Conservation (phyloP, 2,113 vertebrate species). For the Cacatua alba region DNA sequence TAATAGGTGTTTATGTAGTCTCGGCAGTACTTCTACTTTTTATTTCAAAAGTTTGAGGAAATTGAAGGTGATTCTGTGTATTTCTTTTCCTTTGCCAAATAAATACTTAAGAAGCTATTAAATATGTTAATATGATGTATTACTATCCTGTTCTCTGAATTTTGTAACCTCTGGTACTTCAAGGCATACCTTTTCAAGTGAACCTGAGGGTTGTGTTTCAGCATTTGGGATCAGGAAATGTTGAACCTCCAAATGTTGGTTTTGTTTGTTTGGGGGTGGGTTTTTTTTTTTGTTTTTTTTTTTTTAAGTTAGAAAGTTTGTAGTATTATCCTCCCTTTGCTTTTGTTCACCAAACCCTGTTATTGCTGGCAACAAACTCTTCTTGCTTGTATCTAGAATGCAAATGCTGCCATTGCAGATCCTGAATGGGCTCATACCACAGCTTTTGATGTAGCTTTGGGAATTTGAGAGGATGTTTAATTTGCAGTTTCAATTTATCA, state of each 20-base stretch:
- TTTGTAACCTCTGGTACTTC: background rate
- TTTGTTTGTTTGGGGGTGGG: background rate
- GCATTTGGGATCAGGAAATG: background rate
- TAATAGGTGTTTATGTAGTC: background rate
- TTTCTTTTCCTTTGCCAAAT: background rate
- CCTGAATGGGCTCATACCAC: background rate
- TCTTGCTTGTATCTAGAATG: background rate
- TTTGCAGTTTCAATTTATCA: background rate
- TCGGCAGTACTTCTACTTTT: background rate
- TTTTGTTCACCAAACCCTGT: background rate
- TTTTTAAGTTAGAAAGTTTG: background rate
- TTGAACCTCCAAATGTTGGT: background rate
- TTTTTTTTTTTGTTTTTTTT: background rate
- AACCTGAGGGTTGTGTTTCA: background rate
- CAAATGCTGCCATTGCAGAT: fast-evolving
- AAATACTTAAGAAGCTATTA: background rate
- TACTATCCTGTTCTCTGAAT: background rate
- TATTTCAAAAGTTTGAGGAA: background rate
- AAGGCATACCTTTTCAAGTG: background rate
- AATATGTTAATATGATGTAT: background rate
- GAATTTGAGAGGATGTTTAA: background rate
- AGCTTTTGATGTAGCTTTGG: background rate
- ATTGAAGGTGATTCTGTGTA: background rate
- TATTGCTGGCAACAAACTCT: fast-evolving
- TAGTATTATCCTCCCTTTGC: background rate